phyloP scores from a whole-genome alignment of 64 coral and sea anemone genomes.

The Montipora capricornis region DNA sequence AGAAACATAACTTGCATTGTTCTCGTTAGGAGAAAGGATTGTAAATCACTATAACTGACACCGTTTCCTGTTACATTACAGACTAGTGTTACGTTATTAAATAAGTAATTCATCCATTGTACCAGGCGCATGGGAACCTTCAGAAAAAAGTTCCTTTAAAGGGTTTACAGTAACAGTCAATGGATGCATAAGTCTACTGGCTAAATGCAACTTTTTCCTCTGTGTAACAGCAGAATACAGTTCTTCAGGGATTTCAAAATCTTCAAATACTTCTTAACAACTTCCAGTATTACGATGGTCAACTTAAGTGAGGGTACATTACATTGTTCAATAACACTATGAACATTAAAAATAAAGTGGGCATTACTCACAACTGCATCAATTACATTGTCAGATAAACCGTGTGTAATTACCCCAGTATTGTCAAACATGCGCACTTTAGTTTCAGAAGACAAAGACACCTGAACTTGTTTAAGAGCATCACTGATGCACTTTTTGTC shows the following conservation, averaged over 20 bases:
- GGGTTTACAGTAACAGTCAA: background rate
- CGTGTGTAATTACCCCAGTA: background rate
- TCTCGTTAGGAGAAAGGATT: background rate
- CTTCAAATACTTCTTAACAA: background rate
- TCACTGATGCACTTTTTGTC: background rate
- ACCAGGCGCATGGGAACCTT: too few relatives aligned
- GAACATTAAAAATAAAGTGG: background rate
- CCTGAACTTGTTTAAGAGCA: background rate
- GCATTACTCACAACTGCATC: constrained; percentile 4
- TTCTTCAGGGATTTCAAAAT: background rate
- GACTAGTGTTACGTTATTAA: too few relatives aligned
- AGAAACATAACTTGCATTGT: background rate
- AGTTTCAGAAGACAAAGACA: background rate
- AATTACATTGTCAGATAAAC: background rate
- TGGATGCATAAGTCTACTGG: background rate
- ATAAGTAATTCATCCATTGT: too few relatives aligned
- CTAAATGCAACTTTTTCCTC: background rate
- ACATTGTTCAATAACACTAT: constrained; percentile 8
- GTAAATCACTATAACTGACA: background rate
- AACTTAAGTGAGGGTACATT: background rate
- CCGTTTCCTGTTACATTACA: too few relatives aligned
- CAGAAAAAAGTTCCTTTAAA: background rate
- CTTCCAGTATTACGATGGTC: background rate
- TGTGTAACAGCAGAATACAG: background rate
- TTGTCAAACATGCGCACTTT: constrained; percentile 2